These are phyloP conservation scores for Rhyacophila brunnea DNA, from an alignment of 1,140 invertebrate genomes.

Conservation along the genomic window DNA sequence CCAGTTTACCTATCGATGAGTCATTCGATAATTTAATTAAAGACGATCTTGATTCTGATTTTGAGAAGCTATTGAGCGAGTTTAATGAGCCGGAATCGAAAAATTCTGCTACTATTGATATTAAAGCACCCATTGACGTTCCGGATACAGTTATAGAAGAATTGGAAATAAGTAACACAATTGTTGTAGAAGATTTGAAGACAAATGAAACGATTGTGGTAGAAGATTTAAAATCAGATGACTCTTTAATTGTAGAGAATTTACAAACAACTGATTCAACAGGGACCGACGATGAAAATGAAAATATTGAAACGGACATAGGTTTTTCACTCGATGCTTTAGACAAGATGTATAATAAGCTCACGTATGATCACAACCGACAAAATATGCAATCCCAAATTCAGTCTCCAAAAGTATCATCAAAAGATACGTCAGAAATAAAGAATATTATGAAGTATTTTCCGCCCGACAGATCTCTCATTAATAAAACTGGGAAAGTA, in stretches of 20 bases:
- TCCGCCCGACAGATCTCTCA: conserved; percentile 5
- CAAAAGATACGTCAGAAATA: conserved; percentile 33
- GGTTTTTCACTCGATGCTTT: neutral
- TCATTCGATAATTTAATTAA: conserved; percentile 1
- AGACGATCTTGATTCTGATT: neutral
- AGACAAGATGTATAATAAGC: conserved; percentile 3
- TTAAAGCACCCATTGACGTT: too few species aligned
- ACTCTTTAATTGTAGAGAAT: too few species aligned
- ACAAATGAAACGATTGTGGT: too few species aligned
- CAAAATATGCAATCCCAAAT: conserved; percentile 40
- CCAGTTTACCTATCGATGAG: neutral
- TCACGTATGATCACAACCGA: conserved; percentile 1
- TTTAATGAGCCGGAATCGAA: neutral
- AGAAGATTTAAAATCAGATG: too few species aligned
- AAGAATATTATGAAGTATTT: conserved; percentile 24
- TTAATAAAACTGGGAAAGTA: neutral
- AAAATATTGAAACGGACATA: neutral
- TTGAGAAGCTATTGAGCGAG: neutral
- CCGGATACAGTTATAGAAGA: too few species aligned
- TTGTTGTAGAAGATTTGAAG: too few species aligned
- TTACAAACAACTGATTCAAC: too few species aligned
- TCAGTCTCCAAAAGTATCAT: conserved; percentile 39
- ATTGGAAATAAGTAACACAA: too few species aligned
- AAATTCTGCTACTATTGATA: too few species aligned
- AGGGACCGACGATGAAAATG: too few species aligned